Base-by-base conservation (phyloP, 2,888 invertebrate species). In the Apamea epomidion region DNA sequence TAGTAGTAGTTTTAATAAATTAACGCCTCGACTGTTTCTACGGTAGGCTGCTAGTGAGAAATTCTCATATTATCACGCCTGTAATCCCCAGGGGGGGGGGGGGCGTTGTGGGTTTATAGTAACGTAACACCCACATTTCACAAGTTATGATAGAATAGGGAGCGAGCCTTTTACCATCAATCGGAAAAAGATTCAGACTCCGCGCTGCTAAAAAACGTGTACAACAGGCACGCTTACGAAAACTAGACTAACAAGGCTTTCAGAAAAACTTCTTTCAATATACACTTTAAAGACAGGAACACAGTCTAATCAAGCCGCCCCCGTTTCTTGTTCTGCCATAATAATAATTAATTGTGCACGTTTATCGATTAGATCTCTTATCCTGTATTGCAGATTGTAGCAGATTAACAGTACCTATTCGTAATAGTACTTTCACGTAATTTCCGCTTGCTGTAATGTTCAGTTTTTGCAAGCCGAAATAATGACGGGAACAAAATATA, bases 401-500 rank as follows among this genome's bases (percentile, higher is more conserved):
- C 37, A 67, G 67, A 73, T 76, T 87, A 80, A 67, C 75, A 62
- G 37, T 65, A 54, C 32, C 32, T 25, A n/a, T n/a, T n/a, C n/a
- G n/a, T n/a, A 45, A 48, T 58, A 62, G 37, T 18, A 85, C 88
- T 84, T 85, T 85, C 85, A 74, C 64, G 14, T 76, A 76, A 85
- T 85, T 64, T 85, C 81, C 85, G 88, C 25, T 76, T 8, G 16
- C 7, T 70, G 65, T 68, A 51, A 45, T 68, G 58, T 77, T 64
- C 32, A 69, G 14, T 76, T 73, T 74, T 76, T 76, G 64, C 60
- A 16, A 6, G 60, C 10, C 76, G 32, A 25, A 54, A 82, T 83
- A 86, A 83, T 83, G 77, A 25, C 45, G 72, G 64, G 78, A 67
- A 74, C 72, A 32, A 62, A 83, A 62, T 42, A 58, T 87, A 87